Conservation (phyloP, 2,888 invertebrate species). For the Latheticus oryzae region DNA sequence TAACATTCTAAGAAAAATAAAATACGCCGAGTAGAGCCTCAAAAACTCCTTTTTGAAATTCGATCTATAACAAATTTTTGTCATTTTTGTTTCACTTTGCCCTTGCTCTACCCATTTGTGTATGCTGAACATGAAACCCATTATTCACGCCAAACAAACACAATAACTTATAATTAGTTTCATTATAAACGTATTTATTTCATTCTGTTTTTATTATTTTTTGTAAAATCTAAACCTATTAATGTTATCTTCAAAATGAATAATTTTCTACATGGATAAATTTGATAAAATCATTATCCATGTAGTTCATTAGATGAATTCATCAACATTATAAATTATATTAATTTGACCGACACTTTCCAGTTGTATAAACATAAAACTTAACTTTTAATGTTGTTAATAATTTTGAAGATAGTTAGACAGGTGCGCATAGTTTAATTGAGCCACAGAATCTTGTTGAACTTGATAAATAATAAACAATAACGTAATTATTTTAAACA, state of each 20-base stretch:
- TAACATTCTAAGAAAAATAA: conserved; percentile 4
- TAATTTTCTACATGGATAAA: conserved; percentile 12
- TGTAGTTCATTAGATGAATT: conserved; percentile 8
- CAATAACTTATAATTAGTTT: conserved; percentile 7
- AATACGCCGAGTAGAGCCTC: conserved; percentile 2
- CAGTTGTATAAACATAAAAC: conserved; percentile 3
- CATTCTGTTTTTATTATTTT: neutral
- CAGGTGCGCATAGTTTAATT: too few species aligned
- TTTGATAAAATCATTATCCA: conserved; percentile 21
- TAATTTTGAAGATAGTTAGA: neutral
- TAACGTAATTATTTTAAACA: too few species aligned
- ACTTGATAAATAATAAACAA: too few species aligned
- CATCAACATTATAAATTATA: conserved; percentile 12
- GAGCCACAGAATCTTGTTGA: too few species aligned
- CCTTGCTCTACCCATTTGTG: conserved; percentile 1
- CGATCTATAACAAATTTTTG: conserved; percentile 1
- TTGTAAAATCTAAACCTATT: conserved; percentile 9
- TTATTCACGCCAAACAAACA: conserved; percentile 5
- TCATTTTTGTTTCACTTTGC: neutral
- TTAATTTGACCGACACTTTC: conserved; percentile 15
- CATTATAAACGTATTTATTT: conserved; percentile 5
- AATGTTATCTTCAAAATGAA: conserved; percentile 6
- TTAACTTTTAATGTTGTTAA: neutral
- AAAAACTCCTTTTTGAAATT: conserved; percentile 5
- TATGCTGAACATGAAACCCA: neutral